These are phyloP conservation scores for Flexamia atlantica DNA, from an alignment of 2,888 invertebrate species.

Conservation along the genomic window DNA sequence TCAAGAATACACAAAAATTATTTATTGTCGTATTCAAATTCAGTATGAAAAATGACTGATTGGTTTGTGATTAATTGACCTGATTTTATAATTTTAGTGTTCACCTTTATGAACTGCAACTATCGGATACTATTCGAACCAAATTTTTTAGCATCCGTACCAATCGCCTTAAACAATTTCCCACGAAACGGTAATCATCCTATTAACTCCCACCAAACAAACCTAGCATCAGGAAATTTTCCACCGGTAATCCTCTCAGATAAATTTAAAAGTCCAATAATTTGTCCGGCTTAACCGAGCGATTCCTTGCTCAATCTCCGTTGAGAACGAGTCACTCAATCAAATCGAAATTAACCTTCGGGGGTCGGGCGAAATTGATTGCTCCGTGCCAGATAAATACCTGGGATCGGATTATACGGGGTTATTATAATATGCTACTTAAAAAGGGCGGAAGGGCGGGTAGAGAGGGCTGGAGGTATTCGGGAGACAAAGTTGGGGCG, in stretches of 20 bases:
- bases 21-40: too few species aligned
- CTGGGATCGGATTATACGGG: constrained; percentile 33
- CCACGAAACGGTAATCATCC: neutral
- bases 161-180: too few species aligned
- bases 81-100: too few species aligned
- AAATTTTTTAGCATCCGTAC: too few species aligned
- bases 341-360: constrained; percentile 35
- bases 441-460: constrained; percentile 49
- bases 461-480: constrained; percentile 49
- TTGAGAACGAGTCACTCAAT: constrained; percentile 6
- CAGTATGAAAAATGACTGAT: too few species aligned
- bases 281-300: constrained; percentile 36
- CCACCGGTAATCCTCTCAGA: constrained; percentile 16
- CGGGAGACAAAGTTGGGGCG: constrained; percentile 52
- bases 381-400: constrained; percentile 48
- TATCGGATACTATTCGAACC: too few species aligned
- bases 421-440: constrained; percentile 56
- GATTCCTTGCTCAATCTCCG: constrained; percentile 12
- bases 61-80: too few species aligned
- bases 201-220: neutral
- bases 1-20: too few species aligned
- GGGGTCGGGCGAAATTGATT: constrained; percentile 50
- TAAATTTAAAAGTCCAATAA: constrained; percentile 37
- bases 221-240: neutral
- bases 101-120: too few species aligned